Evolutionary conservation across 1,140 invertebrate species (phyloP).

Genomic region (Piezodorus guildinii): DNA sequence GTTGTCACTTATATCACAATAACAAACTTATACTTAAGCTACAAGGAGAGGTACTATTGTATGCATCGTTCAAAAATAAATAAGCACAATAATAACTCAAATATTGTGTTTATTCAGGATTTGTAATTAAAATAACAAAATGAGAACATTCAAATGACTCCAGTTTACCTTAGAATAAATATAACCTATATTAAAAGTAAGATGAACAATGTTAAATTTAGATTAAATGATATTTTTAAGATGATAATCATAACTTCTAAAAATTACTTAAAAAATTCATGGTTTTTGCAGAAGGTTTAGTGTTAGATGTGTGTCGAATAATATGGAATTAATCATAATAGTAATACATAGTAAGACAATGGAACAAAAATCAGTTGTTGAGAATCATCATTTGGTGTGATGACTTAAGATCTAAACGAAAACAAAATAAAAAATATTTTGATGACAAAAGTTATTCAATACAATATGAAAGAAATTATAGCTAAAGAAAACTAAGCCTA

Average conservation of each 20-base stretch:
- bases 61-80: not conserved
- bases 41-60: conserved; percentile 1
- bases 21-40: not conserved
- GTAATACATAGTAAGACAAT: not conserved
- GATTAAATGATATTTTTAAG: too few relatives aligned
- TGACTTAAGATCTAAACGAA: not conserved
- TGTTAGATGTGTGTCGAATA: conserved; percentile 3
- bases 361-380: not conserved
- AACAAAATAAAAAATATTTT: not conserved
- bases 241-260: too few relatives aligned
- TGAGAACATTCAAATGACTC: too few relatives aligned
- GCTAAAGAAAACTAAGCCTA: conserved; percentile 17
- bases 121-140: too few relatives aligned
- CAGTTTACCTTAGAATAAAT: too few relatives aligned
- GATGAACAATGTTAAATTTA: too few relatives aligned
- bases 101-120: conserved; percentile 2
- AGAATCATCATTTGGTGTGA: not conserved
- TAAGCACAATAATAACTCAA: conserved; percentile 2
- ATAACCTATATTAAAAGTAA: too few relatives aligned
- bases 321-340: not conserved
- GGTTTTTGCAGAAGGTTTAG: not conserved
- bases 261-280: too few relatives aligned
- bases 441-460: conserved; percentile 4
- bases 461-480: conserved; percentile 12
- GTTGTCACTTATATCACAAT: conserved; percentile 3